Evolutionary conservation across 2,888 invertebrate genomes (phyloP).

Genomic region (Papilio elwesi): DNA sequence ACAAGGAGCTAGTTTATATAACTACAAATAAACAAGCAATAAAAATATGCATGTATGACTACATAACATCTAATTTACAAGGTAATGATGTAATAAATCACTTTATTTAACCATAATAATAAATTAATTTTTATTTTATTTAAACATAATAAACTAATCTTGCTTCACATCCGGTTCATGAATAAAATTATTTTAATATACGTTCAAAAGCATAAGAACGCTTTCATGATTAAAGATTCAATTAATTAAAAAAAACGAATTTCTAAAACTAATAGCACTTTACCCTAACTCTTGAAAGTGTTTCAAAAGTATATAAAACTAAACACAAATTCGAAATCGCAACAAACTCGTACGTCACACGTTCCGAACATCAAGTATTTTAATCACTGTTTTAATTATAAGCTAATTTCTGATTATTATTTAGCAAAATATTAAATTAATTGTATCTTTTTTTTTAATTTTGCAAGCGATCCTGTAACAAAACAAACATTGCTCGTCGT

Average conservation of each 20-base stretch:
- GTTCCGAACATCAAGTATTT: slow-evolving; percentile 1
- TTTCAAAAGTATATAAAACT: not conserved
- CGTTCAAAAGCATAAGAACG: not conserved
- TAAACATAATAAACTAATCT: no score
- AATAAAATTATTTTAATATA: not conserved
- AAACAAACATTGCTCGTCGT: slow-evolving; percentile 17
- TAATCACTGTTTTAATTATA: slow-evolving; percentile 2
- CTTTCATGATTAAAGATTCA: slow-evolving; percentile 24
- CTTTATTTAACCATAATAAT: no score
- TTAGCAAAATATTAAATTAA: not conserved
- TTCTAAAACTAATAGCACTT: slow-evolving; percentile 11
- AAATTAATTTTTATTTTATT: no score
- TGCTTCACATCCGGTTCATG: not conserved
- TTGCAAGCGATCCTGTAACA: slow-evolving; percentile 11
- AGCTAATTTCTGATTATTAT: not conserved
- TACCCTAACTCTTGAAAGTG: slow-evolving; percentile 10
- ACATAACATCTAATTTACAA: no score
- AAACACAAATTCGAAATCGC: slow-evolving; percentile 21
- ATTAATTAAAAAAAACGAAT: slow-evolving; percentile 16
- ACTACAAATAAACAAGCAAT: no score
- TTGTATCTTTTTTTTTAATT: not conserved
- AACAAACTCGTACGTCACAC: slow-evolving; percentile 20
- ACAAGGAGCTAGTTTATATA: no score
- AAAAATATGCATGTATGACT: no score
- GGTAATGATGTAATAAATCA: no score